These are phyloP conservation scores for Oxyruncus cristatus DNA, from an alignment of 2,113 vertebrate species.

Conservation along the genomic window DNA sequence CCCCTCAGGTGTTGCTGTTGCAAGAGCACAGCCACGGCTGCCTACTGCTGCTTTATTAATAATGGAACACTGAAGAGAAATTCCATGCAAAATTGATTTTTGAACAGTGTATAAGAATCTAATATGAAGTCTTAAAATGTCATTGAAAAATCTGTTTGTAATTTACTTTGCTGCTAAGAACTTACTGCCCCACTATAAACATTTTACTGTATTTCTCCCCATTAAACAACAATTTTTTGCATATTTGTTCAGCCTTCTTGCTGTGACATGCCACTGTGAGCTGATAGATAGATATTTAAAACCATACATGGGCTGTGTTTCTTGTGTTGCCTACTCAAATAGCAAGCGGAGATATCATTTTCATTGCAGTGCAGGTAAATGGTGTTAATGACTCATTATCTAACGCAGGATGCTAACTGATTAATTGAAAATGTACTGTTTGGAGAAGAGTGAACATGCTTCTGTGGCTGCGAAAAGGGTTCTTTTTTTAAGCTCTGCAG, in stretches of 20 bases:
- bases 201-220: slow-evolving; percentile 69
- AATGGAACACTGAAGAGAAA: slow-evolving; percentile 72
- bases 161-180: slow-evolving; percentile 71
- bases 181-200: slow-evolving; percentile 57
- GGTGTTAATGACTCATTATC: slow-evolving; percentile 64
- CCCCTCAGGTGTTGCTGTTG: slow-evolving; percentile 42
- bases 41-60: slow-evolving; percentile 75
- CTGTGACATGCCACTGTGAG: slow-evolving; percentile 63
- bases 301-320: slow-evolving; percentile 39
- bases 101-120: slow-evolving; percentile 72
- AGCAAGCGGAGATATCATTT: slow-evolving; percentile 40
- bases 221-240: slow-evolving; percentile 71
- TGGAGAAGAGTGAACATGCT: background rate
- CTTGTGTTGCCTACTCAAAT: slow-evolving; percentile 58
- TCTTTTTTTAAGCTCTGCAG: background rate
- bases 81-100: slow-evolving; percentile 78
- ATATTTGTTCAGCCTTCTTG: slow-evolving; percentile 70
- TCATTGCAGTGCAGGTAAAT: slow-evolving; percentile 50
- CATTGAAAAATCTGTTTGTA: slow-evolving; percentile 78
- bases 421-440: slow-evolving; percentile 23
- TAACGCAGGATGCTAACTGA: slow-evolving; percentile 18
- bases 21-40: slow-evolving; percentile 24
- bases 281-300: slow-evolving; percentile 66
- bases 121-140: slow-evolving; percentile 74
- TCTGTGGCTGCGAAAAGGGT: background rate